Base-by-base conservation (phyloP, 2,888 invertebrate species). In the Cantharis nigra region DNA sequence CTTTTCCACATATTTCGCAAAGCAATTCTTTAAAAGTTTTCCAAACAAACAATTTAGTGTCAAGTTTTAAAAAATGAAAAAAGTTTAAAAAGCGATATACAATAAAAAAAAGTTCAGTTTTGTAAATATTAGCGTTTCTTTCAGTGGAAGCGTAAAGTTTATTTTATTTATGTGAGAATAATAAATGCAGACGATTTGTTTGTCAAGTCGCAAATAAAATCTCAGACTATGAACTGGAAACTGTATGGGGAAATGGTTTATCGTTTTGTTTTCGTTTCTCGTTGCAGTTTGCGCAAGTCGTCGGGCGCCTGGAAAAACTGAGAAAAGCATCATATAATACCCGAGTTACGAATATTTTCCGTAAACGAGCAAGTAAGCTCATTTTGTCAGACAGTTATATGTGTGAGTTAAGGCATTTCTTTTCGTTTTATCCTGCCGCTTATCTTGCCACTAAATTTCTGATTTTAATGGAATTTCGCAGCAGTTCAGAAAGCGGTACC, bases 401-500 rank as follows among this genome's bases (percentile, higher is more conserved):
- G 87, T 86, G 87, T 87, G 87, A 88, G 86, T 87, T 87, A 87
- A 84, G 83, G 87, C 86, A 84, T 87, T 88, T 87, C 87, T 88
- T 87, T 88, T 87, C 87, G 86, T 87, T 87, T 87, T 87, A 86
- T 87, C 86, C 87, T 85, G 85, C 85, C 87, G 89, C 89, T 90
- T 90, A 90, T 90, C 90, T 90, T 85, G 87, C 88, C 88, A 89
- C 89, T 90, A 90, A 90, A 90, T 90, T 90, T 89, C 89, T 89
- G 89, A 90, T 90, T 90, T 90, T 90, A 90, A 90, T 90, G 90
- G 90, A 89, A 90, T 87, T 88, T 88, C 89, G 86, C 84, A 88
- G 89, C 89, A 89, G 89, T 89, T 88, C 88, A 87, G 81, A 81
- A 83, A 81, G 80, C 83, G 82, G 83, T 82, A 78, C 78, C 71